Evolutionary conservation across 2,113 vertebrate genomes (phyloP).

Genomic region (Podocnemis expansa): DNA sequence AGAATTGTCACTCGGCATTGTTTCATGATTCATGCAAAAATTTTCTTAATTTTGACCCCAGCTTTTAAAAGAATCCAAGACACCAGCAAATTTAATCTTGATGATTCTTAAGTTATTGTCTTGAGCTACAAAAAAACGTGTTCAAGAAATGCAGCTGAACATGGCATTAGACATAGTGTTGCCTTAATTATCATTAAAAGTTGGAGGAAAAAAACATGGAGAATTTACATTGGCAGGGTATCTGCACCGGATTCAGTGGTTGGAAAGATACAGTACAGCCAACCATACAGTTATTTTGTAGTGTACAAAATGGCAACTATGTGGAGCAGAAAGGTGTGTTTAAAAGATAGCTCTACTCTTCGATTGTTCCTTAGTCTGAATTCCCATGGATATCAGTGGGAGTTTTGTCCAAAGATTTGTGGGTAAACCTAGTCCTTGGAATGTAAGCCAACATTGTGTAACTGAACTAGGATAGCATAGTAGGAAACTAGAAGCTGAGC

Average conservation of each 20-base stretch:
- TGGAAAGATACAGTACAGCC: neutral
- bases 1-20: neutral
- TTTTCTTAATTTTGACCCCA: neutral
- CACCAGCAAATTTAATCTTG: neutral
- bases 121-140: neutral
- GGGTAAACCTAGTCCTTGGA: neutral
- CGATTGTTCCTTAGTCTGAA: neutral
- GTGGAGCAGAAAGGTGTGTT: neutral
- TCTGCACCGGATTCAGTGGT: neutral
- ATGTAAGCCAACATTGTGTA: neutral
- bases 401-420: neutral
- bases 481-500: conserved; percentile 10
- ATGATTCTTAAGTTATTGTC: neutral
- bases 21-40: neutral
- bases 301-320: neutral
- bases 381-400: neutral
- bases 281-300: neutral
- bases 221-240: neutral
- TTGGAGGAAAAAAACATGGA: neutral
- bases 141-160: neutral
- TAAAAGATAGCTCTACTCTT: neutral
- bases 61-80: neutral
- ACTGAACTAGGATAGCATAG: conserved; percentile 5
- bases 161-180: neutral
- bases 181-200: neutral